Percentiles rank a stretch among this genome's conserved stretches.
Conservation (phyloP, 1,140 invertebrate species). For the Neuroterus valhalla region DNA sequence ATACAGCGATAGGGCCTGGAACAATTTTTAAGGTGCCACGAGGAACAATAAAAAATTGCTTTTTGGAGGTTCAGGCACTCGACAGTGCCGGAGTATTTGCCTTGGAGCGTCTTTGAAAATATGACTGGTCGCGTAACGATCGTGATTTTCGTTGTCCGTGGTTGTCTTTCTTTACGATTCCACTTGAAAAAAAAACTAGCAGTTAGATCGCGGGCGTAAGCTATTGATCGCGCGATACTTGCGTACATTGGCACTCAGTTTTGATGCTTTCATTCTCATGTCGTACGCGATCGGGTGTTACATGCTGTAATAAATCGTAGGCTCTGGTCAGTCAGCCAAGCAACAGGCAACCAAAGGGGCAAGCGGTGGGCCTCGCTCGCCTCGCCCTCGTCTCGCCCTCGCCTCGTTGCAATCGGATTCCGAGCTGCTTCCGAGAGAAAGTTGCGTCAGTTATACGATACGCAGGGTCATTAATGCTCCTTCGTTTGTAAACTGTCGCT, state of each 20-base stretch:
- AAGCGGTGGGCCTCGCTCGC: too few species aligned
- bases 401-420: conserved; percentile 14
- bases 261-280: conserved; percentile 13
- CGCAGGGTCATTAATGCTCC: conserved; percentile 17
- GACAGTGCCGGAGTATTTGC: too few species aligned
- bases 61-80: too few species aligned
- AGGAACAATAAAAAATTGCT: too few species aligned
- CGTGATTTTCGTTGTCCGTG: too few species aligned
- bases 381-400: background rate
- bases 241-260: background rate
- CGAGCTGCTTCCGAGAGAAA: conserved; percentile 28
- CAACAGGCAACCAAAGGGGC: conserved; percentile 1
- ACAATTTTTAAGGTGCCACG: too few species aligned
- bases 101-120: too few species aligned
- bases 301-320: conserved; percentile 10
- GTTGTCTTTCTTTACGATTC: too few species aligned
- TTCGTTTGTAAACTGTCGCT: conserved; percentile 30
- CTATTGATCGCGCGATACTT: background rate
- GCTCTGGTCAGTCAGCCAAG: conserved; percentile 1
- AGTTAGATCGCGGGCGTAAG: background rate
- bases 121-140: too few species aligned
- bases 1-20: too few species aligned
- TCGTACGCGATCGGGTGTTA: conserved; percentile 14
- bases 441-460: conserved; percentile 21
- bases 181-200: too few species aligned